phyloP scores from a whole-genome alignment of 2,113 vertebrate genomes.

The Bagarius yarrelli region DNA sequence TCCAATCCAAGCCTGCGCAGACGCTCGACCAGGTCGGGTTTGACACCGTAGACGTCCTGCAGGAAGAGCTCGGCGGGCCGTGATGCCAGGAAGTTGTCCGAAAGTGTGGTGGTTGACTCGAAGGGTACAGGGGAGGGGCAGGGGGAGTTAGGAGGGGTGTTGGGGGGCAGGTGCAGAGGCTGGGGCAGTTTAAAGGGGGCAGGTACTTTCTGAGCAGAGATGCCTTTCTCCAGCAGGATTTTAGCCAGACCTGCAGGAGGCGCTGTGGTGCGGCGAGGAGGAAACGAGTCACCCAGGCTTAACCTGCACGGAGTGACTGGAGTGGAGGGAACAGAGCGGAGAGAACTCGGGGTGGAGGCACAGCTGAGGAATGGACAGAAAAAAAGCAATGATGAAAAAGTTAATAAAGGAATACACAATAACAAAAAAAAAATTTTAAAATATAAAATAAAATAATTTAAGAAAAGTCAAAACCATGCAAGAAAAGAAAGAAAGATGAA shows the following conservation, averaged over 20 bases:
- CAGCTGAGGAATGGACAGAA: slow-evolving; percentile 11
- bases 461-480: too few relatives aligned
- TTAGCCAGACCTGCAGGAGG: slow-evolving; percentile 79
- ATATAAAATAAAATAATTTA: too few relatives aligned
- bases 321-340: slow-evolving; percentile 74
- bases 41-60: slow-evolving; percentile 87
- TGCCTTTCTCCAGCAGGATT: slow-evolving; percentile 88
- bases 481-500: slow-evolving; percentile 8
- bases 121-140: slow-evolving; percentile 74
- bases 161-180: slow-evolving; percentile 55
- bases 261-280: slow-evolving; percentile 72
- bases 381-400: not conserved
- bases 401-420: not conserved
- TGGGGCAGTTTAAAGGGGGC: slow-evolving; percentile 56
- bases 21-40: slow-evolving; percentile 81
- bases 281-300: slow-evolving; percentile 81
- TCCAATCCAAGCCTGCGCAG: slow-evolving; percentile 86
- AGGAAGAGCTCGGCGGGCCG: slow-evolving; percentile 93
- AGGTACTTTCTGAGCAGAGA: slow-evolving; percentile 86
- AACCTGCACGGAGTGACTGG: slow-evolving; percentile 79
- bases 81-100: slow-evolving; percentile 91
- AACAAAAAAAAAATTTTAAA: too few relatives aligned
- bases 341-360: slow-evolving; percentile 72
- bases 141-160: slow-evolving; percentile 69
- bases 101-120: slow-evolving; percentile 70